phyloP scores from a whole-genome alignment of 2,797 vertebrate species.

The Natrix natrix region DNA sequence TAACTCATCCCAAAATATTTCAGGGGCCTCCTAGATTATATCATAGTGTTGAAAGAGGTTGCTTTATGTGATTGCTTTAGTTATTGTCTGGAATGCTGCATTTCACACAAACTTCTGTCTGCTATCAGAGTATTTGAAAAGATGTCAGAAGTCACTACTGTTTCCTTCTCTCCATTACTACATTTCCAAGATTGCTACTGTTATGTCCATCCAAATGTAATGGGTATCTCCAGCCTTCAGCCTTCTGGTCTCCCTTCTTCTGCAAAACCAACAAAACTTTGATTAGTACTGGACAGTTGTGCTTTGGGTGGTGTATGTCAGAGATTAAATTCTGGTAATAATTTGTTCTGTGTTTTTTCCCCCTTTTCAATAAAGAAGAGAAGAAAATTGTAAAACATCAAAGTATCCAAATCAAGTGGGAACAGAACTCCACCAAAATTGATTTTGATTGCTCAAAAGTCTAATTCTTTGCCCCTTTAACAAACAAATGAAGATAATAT shows the following conservation, averaged over 20 bases:
- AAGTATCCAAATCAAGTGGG: not conserved
- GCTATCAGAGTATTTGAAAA: not conserved
- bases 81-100: not conserved
- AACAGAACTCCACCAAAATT: not conserved
- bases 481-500: not conserved
- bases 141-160: not conserved
- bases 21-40: not conserved
- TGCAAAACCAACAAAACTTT: not conserved
- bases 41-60: not conserved
- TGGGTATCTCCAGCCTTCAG: not conserved
- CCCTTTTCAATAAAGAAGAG: not conserved
- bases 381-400: not conserved
- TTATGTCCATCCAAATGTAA: not conserved
- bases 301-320: not conserved
- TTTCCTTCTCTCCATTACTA: not conserved
- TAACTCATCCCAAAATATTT: not conserved
- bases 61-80: not conserved
- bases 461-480: not conserved
- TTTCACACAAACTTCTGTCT: not conserved
- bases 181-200: not conserved
- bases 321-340: not conserved
- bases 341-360: not conserved
- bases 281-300: not conserved
- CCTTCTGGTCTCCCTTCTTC: not conserved
- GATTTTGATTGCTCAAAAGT: not conserved